Base-by-base conservation (phyloP, 2,888 invertebrate genomes). In the Polymixis flavicincta region DNA sequence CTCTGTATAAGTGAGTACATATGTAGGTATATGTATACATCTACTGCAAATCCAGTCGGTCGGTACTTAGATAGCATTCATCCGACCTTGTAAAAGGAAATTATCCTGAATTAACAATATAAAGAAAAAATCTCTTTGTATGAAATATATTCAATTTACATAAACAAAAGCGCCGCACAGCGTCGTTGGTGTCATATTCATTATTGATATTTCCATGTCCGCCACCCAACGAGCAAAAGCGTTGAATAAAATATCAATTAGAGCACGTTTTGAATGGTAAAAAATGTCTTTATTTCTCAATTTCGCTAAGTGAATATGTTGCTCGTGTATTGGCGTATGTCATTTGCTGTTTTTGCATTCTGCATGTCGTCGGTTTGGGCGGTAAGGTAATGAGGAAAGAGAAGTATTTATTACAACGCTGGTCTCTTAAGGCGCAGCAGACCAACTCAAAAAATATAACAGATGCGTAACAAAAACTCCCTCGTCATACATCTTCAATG, bases 161-260 rank as follows among this genome's bases (percentile, higher is more conserved):
- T 91, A 91, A 90, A 91, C 88, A 91, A 92, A 91, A 91, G 89
- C 85, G 84, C 86, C 87, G 88, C 88, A 71, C 84, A 89, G 88
- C 90, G 88, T 88, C 90, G 90, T 89, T 89, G 93, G 94, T 93
- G 93, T 95, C 92, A 93, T 90, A 91, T 93, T 92, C 92, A 92
- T 92, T 93, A 92, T 91, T 91, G 92, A 92, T 93, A 92, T 93
- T 93, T 93, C 93, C 92, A 93, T 91, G 90, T 90, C 89, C 90
- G 93, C 96, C 96, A 96, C 96, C 96, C 96, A 96, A 92, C 90
- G 92, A 93, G 95, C 90, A 91, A 92, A 93, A 92, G 92, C 92
- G 92, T 92, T 94, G 95, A 94, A 95, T 95, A 94, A 95, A 95
- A 95, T 96, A 95, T 96, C 95, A 96, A 96, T 96, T 96, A 95